Evolutionary conservation across 2,888 invertebrate species (phyloP), one percentile per base, ranked within the genome.

Genomic region (Steinernema hermaphroditum): DNA sequence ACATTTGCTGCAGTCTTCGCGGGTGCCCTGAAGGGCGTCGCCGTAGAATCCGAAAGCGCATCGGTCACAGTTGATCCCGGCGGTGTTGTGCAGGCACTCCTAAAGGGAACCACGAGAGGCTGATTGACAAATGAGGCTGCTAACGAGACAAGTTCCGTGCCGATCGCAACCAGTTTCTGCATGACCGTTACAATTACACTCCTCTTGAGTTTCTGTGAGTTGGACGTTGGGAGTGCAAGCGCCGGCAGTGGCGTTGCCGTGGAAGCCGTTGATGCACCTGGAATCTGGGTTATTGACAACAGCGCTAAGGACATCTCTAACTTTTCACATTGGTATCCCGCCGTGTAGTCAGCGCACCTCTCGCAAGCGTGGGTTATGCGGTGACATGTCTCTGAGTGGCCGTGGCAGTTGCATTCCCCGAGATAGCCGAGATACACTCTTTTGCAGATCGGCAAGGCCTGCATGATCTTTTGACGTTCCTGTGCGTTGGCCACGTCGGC

Each of bases 1-100:
- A 85, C 97, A 97, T 0, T 92, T 91, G 84, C 91, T 91, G 87
- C 97, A 97, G 88, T 96, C 96, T 43, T 92, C 90, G 0, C 91
- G 88, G 0, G 93, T 93, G 29, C 94, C 94, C 79, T 88, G 87
- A 69, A 93, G 89, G 0, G 97, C 93, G 87, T 96, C 93, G 29
- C 97, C 97, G 85, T 95, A 97, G 89, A 90, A 97, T 50, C 97
- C 96, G 77, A 92, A 91, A 0, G 92, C 92, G 86, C 97, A 97
- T 1, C 92, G 90, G 86, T 96, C 94, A 86, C 96, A 96, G 86
- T 93, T 93, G 80, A 93, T 93, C 0, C 96, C 96, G 0, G 92
- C 91, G 0, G 96, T 96, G 86, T 96, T 94, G 88, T 96, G 92
- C 81, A 70, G 46, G 46, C 70, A 46, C 1, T 46, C 34, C 46